phyloP scores from a whole-genome alignment of 2,888 invertebrate species.

The Seira sanloemensis region DNA sequence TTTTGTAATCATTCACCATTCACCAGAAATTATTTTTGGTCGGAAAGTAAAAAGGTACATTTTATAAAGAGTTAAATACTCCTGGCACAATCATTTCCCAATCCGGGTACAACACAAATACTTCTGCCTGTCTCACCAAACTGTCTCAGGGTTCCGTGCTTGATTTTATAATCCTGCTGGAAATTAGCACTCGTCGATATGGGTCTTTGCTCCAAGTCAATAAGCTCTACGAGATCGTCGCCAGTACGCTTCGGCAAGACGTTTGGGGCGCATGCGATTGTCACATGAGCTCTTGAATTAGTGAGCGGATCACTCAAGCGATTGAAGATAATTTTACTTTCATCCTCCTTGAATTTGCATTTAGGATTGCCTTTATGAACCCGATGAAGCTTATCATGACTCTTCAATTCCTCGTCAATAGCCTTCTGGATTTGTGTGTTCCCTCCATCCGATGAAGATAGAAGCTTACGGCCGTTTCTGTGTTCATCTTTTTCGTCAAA shows the following conservation, averaged over 20 bases:
- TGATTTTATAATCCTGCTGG: constrained; percentile 64
- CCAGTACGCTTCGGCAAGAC: constrained; percentile 74
- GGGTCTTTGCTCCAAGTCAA: constrained; percentile 70
- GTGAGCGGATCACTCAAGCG: neutral
- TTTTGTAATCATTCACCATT: too few relatives aligned
- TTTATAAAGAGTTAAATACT: constrained; percentile 30
- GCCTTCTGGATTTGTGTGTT: neutral
- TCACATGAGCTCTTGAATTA: constrained; percentile 74
- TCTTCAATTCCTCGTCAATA: constrained; percentile 24
- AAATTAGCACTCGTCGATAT: constrained; percentile 35
- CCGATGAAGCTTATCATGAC: neutral
- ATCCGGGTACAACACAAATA: constrained; percentile 73
- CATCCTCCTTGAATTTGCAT: constrained; percentile 29
- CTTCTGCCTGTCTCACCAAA: constrained; percentile 71
- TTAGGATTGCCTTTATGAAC: constrained; percentile 22
- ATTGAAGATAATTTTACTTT: constrained; percentile 7
- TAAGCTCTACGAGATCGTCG: constrained; percentile 73
- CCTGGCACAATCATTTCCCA: constrained; percentile 63
- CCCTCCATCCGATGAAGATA: neutral
- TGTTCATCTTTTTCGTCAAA: constrained; percentile 74
- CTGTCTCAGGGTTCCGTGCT: constrained; percentile 72
- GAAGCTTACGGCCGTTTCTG: constrained; percentile 11
- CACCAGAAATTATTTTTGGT: too few relatives aligned
- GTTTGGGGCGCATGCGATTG: constrained; percentile 73
- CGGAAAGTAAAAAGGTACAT: neutral